These are phyloP conservation scores for Biston betularia DNA, from an alignment of 2,888 invertebrate genomes.

Conservation along the genomic window DNA sequence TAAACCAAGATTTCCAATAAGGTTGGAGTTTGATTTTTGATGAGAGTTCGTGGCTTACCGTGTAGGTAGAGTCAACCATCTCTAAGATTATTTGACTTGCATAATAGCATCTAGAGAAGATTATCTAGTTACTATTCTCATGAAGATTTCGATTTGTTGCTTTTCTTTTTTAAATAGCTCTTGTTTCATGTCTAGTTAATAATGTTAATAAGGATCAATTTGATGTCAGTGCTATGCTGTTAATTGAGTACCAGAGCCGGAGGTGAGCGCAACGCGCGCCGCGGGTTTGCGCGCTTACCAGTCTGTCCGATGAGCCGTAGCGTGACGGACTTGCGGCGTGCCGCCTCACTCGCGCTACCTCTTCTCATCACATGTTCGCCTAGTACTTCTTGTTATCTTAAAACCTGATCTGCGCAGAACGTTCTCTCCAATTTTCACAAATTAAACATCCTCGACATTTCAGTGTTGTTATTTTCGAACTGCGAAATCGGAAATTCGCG, in stretches of 20 bases:
- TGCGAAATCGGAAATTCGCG: conserved; percentile 29
- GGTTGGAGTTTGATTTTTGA: not conserved
- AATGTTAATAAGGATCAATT: conserved; percentile 39
- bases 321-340: conserved; percentile 76
- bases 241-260: conserved; percentile 71
- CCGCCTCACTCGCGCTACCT: conserved; percentile 69
- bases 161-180: not conserved
- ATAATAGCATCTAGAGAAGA: too few relatives aligned
- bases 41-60: not conserved
- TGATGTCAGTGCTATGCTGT: conserved; percentile 48
- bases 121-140: not conserved
- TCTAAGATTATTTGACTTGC: not conserved
- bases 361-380: conserved; percentile 57
- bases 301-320: conserved; percentile 85
- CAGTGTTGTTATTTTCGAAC: conserved; percentile 35
- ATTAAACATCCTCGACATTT: conserved; percentile 28
- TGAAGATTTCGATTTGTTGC: conserved; percentile 3
- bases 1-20: not conserved
- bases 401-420: conserved; percentile 32
- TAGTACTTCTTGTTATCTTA: conserved; percentile 55
- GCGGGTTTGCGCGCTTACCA: conserved; percentile 62
- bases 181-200: not conserved
- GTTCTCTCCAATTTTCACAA: conserved; percentile 22
- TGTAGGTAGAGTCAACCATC: not conserved
- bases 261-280: conserved; percentile 61